Conservation (phyloP, 2,888 invertebrate genomes). For the Spisula solida region DNA sequence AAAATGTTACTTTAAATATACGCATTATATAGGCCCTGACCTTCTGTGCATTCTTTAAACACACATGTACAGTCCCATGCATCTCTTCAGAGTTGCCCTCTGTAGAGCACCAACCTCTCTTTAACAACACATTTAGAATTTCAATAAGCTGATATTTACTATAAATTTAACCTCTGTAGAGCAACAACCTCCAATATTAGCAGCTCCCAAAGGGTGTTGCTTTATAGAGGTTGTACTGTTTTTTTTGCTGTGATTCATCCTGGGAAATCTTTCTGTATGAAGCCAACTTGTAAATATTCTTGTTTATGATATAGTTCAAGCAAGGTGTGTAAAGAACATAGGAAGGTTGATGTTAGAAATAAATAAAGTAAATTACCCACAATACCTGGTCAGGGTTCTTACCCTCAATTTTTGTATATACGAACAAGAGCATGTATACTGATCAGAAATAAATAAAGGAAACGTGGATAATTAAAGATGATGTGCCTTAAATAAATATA, state of each 20-base stretch:
- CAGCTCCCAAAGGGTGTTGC: too few species aligned
- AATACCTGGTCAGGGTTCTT: not conserved
- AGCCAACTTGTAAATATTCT: not conserved
- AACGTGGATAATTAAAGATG: conserved; percentile 35
- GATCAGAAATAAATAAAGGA: conserved; percentile 44
- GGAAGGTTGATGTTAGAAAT: not conserved
- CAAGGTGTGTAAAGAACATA: not conserved
- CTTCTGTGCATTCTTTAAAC: too few species aligned
- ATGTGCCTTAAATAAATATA: conserved; percentile 35
- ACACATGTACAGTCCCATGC: too few species aligned
- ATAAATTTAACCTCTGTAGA: too few species aligned
- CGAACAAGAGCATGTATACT: not conserved
- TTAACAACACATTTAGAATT: too few species aligned
- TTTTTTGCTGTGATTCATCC: not conserved
- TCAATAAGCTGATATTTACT: too few species aligned
- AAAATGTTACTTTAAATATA: too few species aligned
- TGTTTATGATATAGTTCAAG: not conserved
- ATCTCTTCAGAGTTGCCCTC: too few species aligned
- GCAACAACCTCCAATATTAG: too few species aligned
- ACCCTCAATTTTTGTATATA: conserved; percentile 9
- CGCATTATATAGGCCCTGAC: too few species aligned
- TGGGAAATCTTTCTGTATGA: not conserved
- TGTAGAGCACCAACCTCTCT: too few species aligned
- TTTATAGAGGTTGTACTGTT: too few species aligned
- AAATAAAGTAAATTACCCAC: not conserved